Percentiles rank a stretch among this genome's conserved stretches.
These are phyloP conservation scores for Alentia gelatinosa DNA, from an alignment of 2,888 invertebrate species.

Conservation along the genomic window DNA sequence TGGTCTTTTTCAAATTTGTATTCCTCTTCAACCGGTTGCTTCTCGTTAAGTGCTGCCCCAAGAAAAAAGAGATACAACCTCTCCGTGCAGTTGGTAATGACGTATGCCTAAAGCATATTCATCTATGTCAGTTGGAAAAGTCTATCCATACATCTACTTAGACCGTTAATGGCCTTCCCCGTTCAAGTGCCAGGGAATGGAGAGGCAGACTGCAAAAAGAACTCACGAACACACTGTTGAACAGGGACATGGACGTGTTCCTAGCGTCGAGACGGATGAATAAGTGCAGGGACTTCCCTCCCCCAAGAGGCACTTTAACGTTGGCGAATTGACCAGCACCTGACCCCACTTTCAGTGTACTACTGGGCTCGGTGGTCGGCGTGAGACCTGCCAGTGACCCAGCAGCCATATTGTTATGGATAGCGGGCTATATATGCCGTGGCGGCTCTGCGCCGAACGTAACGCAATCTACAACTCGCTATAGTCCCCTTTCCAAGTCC, in stretches of 20 bases:
- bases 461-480: background rate
- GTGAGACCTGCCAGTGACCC: background rate
- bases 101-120: too few species aligned
- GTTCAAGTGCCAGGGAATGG: too few species aligned
- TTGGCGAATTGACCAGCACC: conserved; percentile 1
- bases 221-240: background rate
- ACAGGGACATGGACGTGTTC: background rate
- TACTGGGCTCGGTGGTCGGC: background rate
- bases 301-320: background rate
- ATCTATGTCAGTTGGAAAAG: too few species aligned
- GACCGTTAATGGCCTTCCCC: background rate
- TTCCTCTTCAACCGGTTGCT: too few species aligned
- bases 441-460: background rate
- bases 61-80: too few species aligned
- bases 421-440: background rate
- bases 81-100: too few species aligned
- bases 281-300: background rate
- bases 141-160: too few species aligned
- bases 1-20: too few species aligned
- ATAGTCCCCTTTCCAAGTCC: background rate
- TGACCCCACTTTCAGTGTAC: background rate
- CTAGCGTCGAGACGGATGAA: background rate
- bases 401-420: background rate
- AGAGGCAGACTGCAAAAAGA: too few species aligned
- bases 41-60: too few species aligned